Conservation (phyloP, 1,140 invertebrate species). For the Pseudomyrmex concolor region DNA sequence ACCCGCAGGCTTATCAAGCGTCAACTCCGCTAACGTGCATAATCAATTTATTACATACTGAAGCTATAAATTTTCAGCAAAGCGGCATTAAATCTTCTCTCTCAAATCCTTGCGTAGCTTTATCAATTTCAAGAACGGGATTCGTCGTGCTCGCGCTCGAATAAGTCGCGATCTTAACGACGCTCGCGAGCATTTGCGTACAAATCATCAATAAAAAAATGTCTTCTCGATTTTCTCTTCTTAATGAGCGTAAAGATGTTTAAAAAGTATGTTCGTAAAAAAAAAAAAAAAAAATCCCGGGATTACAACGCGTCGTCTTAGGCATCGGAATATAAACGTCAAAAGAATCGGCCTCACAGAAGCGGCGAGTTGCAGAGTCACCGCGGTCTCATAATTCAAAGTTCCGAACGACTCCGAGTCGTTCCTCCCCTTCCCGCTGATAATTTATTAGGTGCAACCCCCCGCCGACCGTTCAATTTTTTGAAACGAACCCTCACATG, state of each 20-base stretch:
- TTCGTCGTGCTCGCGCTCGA: not conserved
- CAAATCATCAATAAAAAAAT: slow-evolving; percentile 24
- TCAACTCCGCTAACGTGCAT: slow-evolving; percentile 16
- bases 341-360: slow-evolving; percentile 26
- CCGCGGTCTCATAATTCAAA: slow-evolving; percentile 62
- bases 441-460: slow-evolving; percentile 72
- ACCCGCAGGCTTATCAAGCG: slow-evolving; percentile 21
- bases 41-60: slow-evolving; percentile 44
- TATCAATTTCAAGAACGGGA: slow-evolving; percentile 28
- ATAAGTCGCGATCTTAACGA: slow-evolving; percentile 7
- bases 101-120: slow-evolving; percentile 26
- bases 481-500: slow-evolving; percentile 39
- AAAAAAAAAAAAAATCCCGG: not conserved
- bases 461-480: slow-evolving; percentile 62
- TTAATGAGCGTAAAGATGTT: not conserved
- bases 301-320: not conserved
- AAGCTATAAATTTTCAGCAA: slow-evolving; percentile 26
- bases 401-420: slow-evolving; percentile 58
- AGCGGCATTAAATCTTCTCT: slow-evolving; percentile 30
- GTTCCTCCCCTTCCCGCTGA: slow-evolving; percentile 50
- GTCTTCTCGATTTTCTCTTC: not conserved
- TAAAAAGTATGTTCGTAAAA: not conserved
- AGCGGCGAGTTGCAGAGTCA: slow-evolving; percentile 64
- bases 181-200: not conserved
- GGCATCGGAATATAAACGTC: slow-evolving; percentile 58